Evolutionary conservation across 2,113 vertebrate genomes (phyloP), one percentile per base, ranked within the genome.

Genomic region (Recurvirostra avosetta): DNA sequence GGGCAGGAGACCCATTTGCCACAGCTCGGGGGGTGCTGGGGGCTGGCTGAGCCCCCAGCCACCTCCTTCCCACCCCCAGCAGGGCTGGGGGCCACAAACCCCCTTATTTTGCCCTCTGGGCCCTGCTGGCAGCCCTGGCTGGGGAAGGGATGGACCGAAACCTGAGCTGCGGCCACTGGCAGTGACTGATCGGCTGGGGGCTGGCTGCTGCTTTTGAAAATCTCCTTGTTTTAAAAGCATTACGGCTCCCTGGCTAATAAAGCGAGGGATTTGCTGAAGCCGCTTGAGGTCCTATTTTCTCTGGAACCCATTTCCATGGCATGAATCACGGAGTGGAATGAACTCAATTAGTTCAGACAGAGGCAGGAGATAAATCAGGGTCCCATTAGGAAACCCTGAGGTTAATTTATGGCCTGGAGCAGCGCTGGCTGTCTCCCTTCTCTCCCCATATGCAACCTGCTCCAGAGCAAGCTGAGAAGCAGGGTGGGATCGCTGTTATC

Each of bases 331-430:
- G 62, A 23, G 90, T 76, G 62, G 38, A 88, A 96, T 95, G 97
- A 98, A 98, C 97, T 98, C 98, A 98, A 98, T 98, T 98, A 98
- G 97, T 53, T 27, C 92, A 98, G 97, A 97, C 97, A 97, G 97
- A 97, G 96, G 96, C 95, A 89, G 66, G 95, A 91, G 79, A 98
- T 98, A 98, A 98, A 98, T 98, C 98, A 98, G 65, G 94, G 87
- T 92, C 97, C 98, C 97, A 98, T 98, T 98, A 98, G 97, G 88
- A 89, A 94, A 78, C 50, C 65, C 66, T 52, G 66, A 68, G 95
- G 96, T 94, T 92, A 63, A 97, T 97, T 95, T 79, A 97, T 74
- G 91, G 92, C 91, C 94, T 53, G 7, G 73, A 94, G 93, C 73
- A 22, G 71, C 4, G 4, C 71, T 80, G 74, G 41, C 83, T 86